Percentiles rank a stretch among this genome's conserved stretches.
phyloP scores from a whole-genome alignment of 2,113 vertebrate genomes.

The Riparia riparia region DNA sequence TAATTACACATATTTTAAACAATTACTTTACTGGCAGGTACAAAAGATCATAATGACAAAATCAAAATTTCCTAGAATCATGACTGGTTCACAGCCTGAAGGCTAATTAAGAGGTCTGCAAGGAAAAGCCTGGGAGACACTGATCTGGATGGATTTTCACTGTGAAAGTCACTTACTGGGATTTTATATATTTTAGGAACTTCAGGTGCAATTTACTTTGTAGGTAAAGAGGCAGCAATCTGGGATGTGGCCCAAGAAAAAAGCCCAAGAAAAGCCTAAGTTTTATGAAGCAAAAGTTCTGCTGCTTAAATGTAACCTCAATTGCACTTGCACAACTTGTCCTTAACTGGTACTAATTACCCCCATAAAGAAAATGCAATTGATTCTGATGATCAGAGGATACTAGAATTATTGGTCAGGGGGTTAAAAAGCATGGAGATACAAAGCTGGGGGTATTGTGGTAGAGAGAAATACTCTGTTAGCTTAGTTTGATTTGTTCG shows the following conservation, averaged over 20 bases:
- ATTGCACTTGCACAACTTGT: fast-evolving
- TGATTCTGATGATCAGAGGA: not conserved
- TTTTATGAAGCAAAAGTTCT: not conserved
- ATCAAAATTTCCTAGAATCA: not conserved
- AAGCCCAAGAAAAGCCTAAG: not conserved
- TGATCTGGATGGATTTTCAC: not conserved
- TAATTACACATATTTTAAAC: not conserved
- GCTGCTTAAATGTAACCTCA: not conserved
- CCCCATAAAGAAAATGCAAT: not conserved
- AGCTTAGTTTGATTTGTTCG: not conserved
- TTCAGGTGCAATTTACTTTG: not conserved
- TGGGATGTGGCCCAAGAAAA: not conserved
- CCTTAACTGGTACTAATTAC: not conserved
- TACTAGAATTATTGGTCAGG: not conserved
- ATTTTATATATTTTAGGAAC: not conserved
- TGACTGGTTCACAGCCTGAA: not conserved
- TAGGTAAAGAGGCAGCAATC: not conserved
- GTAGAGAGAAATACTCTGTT: not conserved
- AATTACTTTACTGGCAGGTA: not conserved
- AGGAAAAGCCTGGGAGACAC: not conserved
- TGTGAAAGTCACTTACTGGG: not conserved
- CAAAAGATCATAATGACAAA: not conserved
- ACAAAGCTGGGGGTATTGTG: not conserved
- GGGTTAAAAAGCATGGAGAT: not conserved
- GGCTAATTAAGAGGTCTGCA: not conserved